A percentile compares a stretch with the other conserved stretches of the same genome.
phyloP scores from a whole-genome alignment of 2,797 vertebrate genomes.

The Micromesistius poutassou region DNA sequence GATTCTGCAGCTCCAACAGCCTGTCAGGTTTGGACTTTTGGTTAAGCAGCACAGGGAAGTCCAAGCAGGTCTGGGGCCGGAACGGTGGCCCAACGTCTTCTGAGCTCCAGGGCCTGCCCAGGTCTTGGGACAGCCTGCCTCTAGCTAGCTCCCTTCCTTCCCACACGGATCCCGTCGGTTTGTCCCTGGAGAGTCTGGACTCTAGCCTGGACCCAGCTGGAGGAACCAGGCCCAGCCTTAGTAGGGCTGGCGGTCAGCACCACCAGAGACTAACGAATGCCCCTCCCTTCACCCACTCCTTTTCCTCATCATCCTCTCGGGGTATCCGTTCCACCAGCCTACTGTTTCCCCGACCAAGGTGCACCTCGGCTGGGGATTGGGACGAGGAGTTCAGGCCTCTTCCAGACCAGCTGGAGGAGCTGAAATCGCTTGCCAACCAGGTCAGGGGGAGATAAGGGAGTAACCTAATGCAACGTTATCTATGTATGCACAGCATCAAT shows the following conservation, averaged over 20 bases:
- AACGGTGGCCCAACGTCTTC: conserved; percentile 28
- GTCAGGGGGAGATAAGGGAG: conserved; percentile 51
- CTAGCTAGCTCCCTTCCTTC: conserved; percentile 40
- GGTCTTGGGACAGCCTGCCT: conserved; percentile 40
- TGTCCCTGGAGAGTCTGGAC: conserved; percentile 54
- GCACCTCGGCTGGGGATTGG: conserved; percentile 48
- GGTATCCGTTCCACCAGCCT: conserved; percentile 55
- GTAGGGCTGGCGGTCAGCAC: conserved; percentile 10
- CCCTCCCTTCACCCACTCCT: conserved; percentile 19
- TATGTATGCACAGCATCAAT: background rate
- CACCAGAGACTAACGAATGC: background rate
- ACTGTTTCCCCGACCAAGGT: conserved; percentile 49
- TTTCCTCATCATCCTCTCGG: conserved; percentile 24
- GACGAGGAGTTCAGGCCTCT: conserved; percentile 87
- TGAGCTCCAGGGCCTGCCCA: conserved; percentile 39
- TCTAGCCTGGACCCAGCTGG: conserved; percentile 1
- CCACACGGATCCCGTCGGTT: conserved; percentile 38
- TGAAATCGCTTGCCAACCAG: conserved; percentile 77
- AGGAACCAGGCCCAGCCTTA: background rate
- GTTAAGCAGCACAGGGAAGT: background rate
- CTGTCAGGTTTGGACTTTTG: conserved; percentile 43
- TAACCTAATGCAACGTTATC: background rate
- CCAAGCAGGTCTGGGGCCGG: conserved; percentile 11
- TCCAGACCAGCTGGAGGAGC: conserved; percentile 78
- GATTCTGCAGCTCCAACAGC: conserved; percentile 60